Percentiles rank a stretch among this genome's conserved stretches.
Conservation (phyloP, 1,140 invertebrate species). For the Nymphalis io region DNA sequence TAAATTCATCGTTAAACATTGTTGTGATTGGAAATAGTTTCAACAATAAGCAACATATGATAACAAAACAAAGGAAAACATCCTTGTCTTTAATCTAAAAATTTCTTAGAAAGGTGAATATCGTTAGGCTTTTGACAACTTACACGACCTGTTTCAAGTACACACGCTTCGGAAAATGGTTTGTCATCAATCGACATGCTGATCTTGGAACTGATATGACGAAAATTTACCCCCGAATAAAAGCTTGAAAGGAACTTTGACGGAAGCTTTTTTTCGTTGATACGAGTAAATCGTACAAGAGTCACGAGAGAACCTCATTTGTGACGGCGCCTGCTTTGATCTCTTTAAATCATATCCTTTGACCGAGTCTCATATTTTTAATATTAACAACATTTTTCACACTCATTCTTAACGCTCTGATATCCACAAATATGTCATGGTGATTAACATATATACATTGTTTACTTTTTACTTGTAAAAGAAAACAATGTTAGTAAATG, state of each 20-base stretch:
- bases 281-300: slow-evolving; percentile 21
- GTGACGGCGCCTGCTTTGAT: slow-evolving; percentile 21
- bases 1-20: too few relatives aligned
- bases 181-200: slow-evolving; percentile 38
- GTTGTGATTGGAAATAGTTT: too few relatives aligned
- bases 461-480: too few relatives aligned
- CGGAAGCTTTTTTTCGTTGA: slow-evolving; percentile 39
- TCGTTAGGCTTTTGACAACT: slow-evolving; percentile 5
- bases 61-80: too few relatives aligned
- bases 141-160: slow-evolving; percentile 16
- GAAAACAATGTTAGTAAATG: too few relatives aligned
- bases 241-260: slow-evolving; percentile 38
- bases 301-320: slow-evolving; percentile 43
- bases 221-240: slow-evolving; percentile 35
- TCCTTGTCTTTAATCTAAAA: not conserved
- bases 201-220: slow-evolving; percentile 38
- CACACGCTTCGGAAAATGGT: slow-evolving; percentile 30
- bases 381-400: not conserved
- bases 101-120: not conserved
- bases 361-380: slow-evolving; percentile 15
- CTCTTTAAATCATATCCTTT: slow-evolving; percentile 16
- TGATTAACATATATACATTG: not conserved
- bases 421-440: not conserved
- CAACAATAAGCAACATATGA: too few relatives aligned
- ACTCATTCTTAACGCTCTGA: not conserved